Base-by-base conservation (phyloP, 1,140 invertebrate genomes). In the Acromyrmex heyeri region DNA sequence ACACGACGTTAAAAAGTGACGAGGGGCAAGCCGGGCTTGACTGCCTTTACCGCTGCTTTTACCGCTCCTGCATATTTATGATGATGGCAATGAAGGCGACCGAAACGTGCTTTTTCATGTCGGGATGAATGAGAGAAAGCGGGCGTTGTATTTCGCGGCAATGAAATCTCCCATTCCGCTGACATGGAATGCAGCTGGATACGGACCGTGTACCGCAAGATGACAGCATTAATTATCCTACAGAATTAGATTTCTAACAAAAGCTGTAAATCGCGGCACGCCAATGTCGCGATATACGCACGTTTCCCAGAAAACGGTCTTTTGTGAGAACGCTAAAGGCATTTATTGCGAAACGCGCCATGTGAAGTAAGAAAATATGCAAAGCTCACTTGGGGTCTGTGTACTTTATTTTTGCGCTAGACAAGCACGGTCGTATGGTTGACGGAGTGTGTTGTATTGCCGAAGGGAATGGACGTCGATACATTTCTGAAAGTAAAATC, bases 401-500 rank as follows among this genome's bases (percentile, higher is more conserved):
- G 64, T 14, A 44, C 30, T 75, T 73, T 75, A 83, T 75, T 83
- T 18, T 16, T 27, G 69, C 79, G 27, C 6, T 14, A 70, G 69
- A 83, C 55, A 69, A 81, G 62, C 48, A 24, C 79, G 14, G 79
- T 55, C 38, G 18, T 48, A 14, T 6, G 79, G 34, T 27, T 75
- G 79, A 83, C 69, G 7, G 64, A 62, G 57, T 61, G 12, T 24
- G 77, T 57, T 69, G 79, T 62, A 75, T 75, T 12, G 38, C 69
- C 55, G 53, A 12, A 55, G 55, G 55, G n/a, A 50, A 75, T 83
- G 62, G 55, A 83, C 34, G 79, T 83, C 79, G 69, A 83, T 83
- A 73, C 55, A 88, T 85, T 91, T 92, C 86, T 82, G 78, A 86
- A 91, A 91, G 90, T 92, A 85, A 90, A 90, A 92, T 92, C 18